phyloP scores from a whole-genome alignment of 2,888 invertebrate species.

The Pomacea canaliculata region DNA sequence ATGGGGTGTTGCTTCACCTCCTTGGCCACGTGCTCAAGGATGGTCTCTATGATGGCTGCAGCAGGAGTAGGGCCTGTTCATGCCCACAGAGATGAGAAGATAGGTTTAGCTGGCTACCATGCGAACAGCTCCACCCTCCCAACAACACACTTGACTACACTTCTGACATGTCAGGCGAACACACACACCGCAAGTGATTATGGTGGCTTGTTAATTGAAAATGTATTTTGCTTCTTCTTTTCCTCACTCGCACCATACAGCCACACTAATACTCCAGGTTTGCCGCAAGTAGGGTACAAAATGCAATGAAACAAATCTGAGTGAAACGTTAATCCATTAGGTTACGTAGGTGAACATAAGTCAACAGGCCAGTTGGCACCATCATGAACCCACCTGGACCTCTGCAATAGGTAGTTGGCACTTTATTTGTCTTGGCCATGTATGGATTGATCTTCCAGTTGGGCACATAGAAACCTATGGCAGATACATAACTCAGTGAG shows the following conservation, averaged over 20 bases:
- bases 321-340: too few species aligned
- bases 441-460: conserved; percentile 74
- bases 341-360: too few species aligned
- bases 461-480: conserved; percentile 72
- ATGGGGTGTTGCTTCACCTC: conserved; percentile 61
- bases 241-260: too few species aligned
- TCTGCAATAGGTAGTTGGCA: conserved; percentile 79
- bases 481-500: background rate
- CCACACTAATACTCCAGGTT: too few species aligned
- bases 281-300: background rate
- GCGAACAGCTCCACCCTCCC: too few species aligned
- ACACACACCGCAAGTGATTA: too few species aligned
- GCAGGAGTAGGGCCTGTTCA: conserved; percentile 60
- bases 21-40: conserved; percentile 68
- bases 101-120: conserved; percentile 34
- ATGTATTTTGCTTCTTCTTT: too few species aligned
- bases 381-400: conserved; percentile 75
- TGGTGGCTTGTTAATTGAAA: too few species aligned
- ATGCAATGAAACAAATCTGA: too few species aligned
- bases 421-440: conserved; percentile 77
- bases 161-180: conserved; percentile 17
- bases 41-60: conserved; percentile 64
- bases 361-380: too few species aligned
- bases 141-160: conserved; percentile 16
- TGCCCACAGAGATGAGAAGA: conserved; percentile 29